Conservation (phyloP, 1,140 invertebrate species). For the Bombus balteatus region DNA sequence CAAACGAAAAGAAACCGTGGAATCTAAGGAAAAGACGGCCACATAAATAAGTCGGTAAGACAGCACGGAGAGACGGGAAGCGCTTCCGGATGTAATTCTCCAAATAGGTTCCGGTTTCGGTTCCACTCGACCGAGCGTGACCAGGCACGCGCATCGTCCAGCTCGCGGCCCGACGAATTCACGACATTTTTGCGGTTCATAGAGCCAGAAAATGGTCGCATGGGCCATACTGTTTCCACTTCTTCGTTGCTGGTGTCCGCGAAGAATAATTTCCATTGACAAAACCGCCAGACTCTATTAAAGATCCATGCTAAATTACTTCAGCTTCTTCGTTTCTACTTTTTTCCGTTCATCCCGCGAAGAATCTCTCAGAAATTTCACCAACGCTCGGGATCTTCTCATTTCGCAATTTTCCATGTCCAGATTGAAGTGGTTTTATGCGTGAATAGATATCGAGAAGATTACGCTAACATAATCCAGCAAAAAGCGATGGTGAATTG, state of each 20-base stretch:
- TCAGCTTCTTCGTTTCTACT: neutral
- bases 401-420: neutral
- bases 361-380: neutral
- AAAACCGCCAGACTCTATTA: neutral
- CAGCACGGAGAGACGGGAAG: slow-evolving; percentile 17
- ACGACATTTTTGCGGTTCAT: slow-evolving; percentile 49
- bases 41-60: slow-evolving; percentile 36
- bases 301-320: slow-evolving; percentile 23
- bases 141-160: slow-evolving; percentile 11
- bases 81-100: slow-evolving; percentile 62
- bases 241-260: neutral
- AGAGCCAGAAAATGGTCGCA: slow-evolving; percentile 61
- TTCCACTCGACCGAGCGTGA: slow-evolving; percentile 42
- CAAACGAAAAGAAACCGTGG: neutral
- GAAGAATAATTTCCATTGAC: slow-evolving; percentile 4
- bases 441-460: neutral
- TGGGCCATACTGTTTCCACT: neutral
- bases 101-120: slow-evolving; percentile 64
- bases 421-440: neutral
- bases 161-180: neutral
- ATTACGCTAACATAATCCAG: neutral
- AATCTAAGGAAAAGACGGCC: neutral
- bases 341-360: neutral
- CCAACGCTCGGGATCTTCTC: neutral
- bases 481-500: neutral